Percentiles rank a stretch among this genome's conserved stretches.
phyloP scores from a whole-genome alignment of 2,888 invertebrate species.

The Minunthozetes semirufus region DNA sequence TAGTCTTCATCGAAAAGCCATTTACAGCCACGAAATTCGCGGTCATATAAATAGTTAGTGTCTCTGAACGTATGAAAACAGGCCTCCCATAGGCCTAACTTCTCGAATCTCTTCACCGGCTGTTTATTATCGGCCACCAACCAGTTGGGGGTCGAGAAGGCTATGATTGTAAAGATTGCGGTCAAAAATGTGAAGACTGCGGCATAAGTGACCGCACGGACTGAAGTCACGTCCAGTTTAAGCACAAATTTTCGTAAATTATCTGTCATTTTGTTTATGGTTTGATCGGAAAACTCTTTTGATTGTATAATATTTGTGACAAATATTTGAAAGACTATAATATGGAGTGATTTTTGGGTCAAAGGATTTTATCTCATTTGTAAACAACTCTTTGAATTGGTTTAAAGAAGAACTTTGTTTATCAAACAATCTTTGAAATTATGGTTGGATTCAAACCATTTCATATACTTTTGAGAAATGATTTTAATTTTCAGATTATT shows the following conservation, averaged over 20 bases:
- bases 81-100: slow-evolving; percentile 82
- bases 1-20: slow-evolving; percentile 97
- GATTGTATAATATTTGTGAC: not conserved
- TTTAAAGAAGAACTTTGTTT: not conserved
- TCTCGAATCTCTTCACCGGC: slow-evolving; percentile 42
- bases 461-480: not conserved
- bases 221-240: slow-evolving; percentile 32
- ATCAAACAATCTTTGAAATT: not conserved
- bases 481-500: too few species aligned
- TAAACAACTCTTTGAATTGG: not conserved
- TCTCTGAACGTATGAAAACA: slow-evolving; percentile 85
- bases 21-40: slow-evolving; percentile 77
- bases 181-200: slow-evolving; percentile 40
- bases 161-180: slow-evolving; percentile 43
- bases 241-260: slow-evolving; percentile 19
- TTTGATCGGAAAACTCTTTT: not conserved
- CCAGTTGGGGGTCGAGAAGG: slow-evolving; percentile 47
- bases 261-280: not conserved
- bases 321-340: not conserved
- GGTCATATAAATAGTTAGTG: slow-evolving; percentile 62
- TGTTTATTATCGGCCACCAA: slow-evolving; percentile 44
- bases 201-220: slow-evolving; percentile 37
- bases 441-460: too few species aligned
- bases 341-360: not conserved
- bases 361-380: not conserved